phyloP scores from a whole-genome alignment of 2,888 invertebrate genomes.

The Timandra comae region DNA sequence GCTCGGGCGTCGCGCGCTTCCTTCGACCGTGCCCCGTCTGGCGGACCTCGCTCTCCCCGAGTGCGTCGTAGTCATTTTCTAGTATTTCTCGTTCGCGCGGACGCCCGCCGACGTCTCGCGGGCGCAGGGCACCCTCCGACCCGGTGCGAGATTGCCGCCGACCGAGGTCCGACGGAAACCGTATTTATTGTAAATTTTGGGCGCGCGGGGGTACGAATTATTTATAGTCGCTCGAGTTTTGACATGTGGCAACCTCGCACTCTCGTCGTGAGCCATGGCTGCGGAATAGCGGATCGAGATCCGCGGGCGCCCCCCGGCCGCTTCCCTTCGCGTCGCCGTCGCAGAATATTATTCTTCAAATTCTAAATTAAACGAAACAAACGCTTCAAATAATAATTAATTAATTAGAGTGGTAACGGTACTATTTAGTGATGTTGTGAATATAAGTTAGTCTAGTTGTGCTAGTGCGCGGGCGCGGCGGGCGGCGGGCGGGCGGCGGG shows the following conservation, averaged over 20 bases:
- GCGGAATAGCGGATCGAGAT: slow-evolving; percentile 13
- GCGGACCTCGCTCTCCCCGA: slow-evolving; percentile 27
- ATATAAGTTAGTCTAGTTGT: slow-evolving; percentile 41
- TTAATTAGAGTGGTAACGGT: slow-evolving; percentile 60
- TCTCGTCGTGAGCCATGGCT: slow-evolving; percentile 6
- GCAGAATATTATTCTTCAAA: slow-evolving; percentile 45
- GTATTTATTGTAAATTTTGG: not conserved
- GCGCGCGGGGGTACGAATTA: not conserved
- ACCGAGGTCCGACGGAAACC: not conserved
- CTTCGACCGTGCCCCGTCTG: slow-evolving; percentile 42
- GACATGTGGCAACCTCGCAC: slow-evolving; percentile 5
- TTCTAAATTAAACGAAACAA: slow-evolving; percentile 57
- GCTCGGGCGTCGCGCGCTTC: slow-evolving; percentile 49
- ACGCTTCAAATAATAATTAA: slow-evolving; percentile 65
- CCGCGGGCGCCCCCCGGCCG: slow-evolving; percentile 19
- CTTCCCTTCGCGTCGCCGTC: slow-evolving; percentile 31
- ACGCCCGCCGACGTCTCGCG: slow-evolving; percentile 17
- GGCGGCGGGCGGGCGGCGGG: slow-evolving; percentile 14
- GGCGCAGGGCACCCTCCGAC: slow-evolving; percentile 20
- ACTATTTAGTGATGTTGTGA: slow-evolving; percentile 66
- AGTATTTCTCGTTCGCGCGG: slow-evolving; percentile 17
- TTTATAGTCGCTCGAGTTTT: no score
- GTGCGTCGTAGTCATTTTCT: slow-evolving; percentile 13
- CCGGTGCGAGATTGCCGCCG: slow-evolving; percentile 16
- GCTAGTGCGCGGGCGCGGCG: slow-evolving; percentile 16